These are phyloP conservation scores for Byasa hedistus DNA, from an alignment of 2,888 invertebrate genomes.

Conservation along the genomic window DNA sequence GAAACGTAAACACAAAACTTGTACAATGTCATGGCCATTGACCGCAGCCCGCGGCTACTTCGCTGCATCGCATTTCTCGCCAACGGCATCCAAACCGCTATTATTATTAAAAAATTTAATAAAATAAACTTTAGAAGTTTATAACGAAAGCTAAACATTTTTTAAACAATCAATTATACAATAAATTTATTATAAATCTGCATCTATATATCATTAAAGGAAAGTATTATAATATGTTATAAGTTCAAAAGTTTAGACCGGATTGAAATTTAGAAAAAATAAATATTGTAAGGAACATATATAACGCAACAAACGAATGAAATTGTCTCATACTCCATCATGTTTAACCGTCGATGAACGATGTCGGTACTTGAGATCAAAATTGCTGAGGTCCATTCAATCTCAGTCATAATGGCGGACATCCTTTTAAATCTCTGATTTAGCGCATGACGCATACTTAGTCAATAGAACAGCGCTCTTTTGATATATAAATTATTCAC, in stretches of 20 bases:
- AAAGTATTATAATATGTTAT: no score
- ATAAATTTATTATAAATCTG: no score
- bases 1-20: conserved; percentile 54
- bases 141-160: no score
- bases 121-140: background rate
- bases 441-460: conserved; percentile 25
- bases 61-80: conserved; percentile 13
- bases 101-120: background rate
- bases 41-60: conserved; percentile 47
- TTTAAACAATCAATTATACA: background rate
- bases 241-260: no score
- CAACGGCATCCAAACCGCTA: background rate
- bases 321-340: conserved; percentile 14
- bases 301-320: background rate
- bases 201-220: no score
- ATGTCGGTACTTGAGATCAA: conserved; percentile 23
- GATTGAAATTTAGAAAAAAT: no score
- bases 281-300: background rate
- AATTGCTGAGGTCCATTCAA: conserved; percentile 25
- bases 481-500: conserved; percentile 5
- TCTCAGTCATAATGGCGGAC: conserved; percentile 29
- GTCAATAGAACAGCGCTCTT: conserved; percentile 20
- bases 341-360: conserved; percentile 20
- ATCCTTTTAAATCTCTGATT: conserved; percentile 28
- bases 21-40: conserved; percentile 71